These are phyloP conservation scores for Esox masquinongy DNA, from an alignment of 2,797 vertebrate species.

Conservation along the genomic window DNA sequence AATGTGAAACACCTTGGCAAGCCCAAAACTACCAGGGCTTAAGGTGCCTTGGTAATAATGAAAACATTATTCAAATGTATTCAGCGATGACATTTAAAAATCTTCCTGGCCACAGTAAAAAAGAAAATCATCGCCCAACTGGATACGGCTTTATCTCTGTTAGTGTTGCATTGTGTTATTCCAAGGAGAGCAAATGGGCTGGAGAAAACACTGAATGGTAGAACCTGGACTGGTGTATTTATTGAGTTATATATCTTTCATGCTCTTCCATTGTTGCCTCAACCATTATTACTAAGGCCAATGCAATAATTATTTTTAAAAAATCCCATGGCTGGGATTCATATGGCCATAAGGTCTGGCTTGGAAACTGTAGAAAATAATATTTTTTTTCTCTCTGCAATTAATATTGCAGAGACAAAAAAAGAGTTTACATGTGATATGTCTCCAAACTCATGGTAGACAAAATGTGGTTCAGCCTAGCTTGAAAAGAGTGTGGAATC, in stretches of 20 bases:
- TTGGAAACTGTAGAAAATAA: neutral
- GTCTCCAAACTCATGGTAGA: neutral
- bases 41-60: slow-evolving; percentile 11
- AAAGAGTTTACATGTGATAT: neutral
- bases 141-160: neutral
- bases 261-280: neutral
- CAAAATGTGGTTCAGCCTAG: neutral
- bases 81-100: slow-evolving; percentile 12
- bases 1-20: neutral
- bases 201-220: neutral
- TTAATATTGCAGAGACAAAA: neutral
- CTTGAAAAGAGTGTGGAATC: too few species aligned
- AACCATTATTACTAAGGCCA: neutral
- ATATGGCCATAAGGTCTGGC: neutral
- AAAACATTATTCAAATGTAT: slow-evolving; percentile 14
- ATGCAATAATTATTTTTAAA: neutral
- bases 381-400: neutral
- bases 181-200: neutral
- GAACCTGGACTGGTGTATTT: neutral
- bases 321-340: neutral
- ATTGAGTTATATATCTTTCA: neutral
- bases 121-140: neutral
- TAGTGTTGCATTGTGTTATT: neutral
- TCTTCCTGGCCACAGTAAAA: neutral
- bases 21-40: neutral